phyloP scores from a whole-genome alignment of 2,797 vertebrate genomes.

The Onychomys leucogaster region DNA sequence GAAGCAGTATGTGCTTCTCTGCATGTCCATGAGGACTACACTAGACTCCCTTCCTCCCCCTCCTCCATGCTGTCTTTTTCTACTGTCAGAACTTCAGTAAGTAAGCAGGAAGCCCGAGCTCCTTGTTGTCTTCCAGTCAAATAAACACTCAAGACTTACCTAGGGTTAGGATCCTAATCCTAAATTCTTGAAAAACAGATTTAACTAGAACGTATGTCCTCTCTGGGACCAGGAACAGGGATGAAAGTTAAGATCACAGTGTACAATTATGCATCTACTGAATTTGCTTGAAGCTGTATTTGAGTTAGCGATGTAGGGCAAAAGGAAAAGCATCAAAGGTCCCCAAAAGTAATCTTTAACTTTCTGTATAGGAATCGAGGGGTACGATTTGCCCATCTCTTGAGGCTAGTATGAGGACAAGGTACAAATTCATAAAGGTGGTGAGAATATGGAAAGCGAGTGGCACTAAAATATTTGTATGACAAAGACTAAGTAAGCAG shows the following conservation, averaged over 20 bases:
- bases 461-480: background rate
- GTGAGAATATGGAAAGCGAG: background rate
- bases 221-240: too few species aligned
- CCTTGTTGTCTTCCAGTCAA: background rate
- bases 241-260: background rate
- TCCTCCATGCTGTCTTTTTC: background rate
- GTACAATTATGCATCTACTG: background rate
- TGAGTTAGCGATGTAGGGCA: background rate
- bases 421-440: background rate
- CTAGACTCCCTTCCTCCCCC: background rate
- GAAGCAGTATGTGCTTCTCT: too few species aligned
- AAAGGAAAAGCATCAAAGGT: too few species aligned
- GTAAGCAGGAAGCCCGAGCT: background rate
- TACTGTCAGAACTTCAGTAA: background rate
- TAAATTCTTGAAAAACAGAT: background rate
- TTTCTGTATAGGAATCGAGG: background rate
- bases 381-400: background rate
- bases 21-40: fast-evolving
- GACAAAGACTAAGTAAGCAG: background rate
- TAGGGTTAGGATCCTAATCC: background rate
- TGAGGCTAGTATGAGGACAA: background rate
- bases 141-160: background rate
- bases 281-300: background rate
- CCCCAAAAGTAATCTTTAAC: background rate
- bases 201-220: background rate